A percentile compares a stretch with the other conserved stretches of the same genome.
These are phyloP conservation scores for Motacilla tschutschensis DNA, from an alignment of 2,113 vertebrate genomes.

Conservation along the genomic window DNA sequence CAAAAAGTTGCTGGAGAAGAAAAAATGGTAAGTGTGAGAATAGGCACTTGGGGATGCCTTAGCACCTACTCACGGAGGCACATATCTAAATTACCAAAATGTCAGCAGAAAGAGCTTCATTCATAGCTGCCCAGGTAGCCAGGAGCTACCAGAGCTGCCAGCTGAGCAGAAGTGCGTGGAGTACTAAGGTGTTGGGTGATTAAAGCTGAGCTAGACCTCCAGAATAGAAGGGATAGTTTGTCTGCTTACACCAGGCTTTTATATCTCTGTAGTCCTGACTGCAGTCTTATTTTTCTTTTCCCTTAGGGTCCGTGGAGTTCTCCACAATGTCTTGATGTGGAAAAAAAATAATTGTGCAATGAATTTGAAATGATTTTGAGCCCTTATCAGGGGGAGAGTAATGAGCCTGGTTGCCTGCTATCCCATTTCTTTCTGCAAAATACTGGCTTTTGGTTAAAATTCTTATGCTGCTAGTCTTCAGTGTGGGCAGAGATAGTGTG, in stretches of 20 bases:
- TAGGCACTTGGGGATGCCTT: not conserved
- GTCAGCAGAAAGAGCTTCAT: not conserved
- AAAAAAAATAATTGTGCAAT: not conserved
- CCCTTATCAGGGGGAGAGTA: not conserved
- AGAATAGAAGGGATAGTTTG: not conserved
- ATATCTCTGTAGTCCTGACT: not conserved
- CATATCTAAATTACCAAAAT: not conserved
- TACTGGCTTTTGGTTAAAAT: not conserved
- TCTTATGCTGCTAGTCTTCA: not conserved
- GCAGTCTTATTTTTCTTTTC: not conserved
- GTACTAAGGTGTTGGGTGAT: not conserved
- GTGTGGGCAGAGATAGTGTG: not conserved
- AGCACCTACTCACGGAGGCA: not conserved
- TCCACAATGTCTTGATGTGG: not conserved
- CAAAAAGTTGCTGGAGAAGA: not conserved
- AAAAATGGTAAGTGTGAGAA: not conserved
- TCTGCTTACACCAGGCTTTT: not conserved
- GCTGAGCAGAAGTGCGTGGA: not conserved
- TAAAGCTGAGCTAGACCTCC: not conserved
- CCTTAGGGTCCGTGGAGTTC: not conserved
- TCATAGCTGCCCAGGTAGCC: not conserved
- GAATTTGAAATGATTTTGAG: not conserved
- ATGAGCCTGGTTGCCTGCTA: not conserved
- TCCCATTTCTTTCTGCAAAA: not conserved
- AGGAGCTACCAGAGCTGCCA: not conserved